Evolutionary conservation across 2,797 vertebrate genomes (phyloP).

Genomic region (Pogoniulus pusillus): DNA sequence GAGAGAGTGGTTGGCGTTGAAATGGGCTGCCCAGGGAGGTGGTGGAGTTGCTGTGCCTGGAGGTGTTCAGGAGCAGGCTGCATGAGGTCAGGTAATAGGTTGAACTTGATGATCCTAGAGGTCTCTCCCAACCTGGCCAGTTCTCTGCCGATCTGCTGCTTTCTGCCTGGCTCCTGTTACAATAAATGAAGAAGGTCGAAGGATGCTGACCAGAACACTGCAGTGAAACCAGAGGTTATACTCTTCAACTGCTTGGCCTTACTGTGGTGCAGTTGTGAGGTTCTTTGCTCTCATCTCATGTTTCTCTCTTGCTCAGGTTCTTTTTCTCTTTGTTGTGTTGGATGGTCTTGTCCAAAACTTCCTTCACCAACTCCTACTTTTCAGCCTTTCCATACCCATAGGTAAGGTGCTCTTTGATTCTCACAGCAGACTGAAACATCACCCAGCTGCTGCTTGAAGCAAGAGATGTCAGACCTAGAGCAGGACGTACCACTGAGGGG

Average conservation of each 20-base stretch:
- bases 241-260: neutral
- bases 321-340: neutral
- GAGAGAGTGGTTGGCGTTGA: too few species aligned
- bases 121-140: too few species aligned
- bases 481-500: neutral
- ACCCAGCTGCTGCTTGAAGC: neutral
- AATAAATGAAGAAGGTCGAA: neutral
- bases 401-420: neutral
- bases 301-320: neutral
- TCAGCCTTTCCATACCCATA: neutral
- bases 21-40: too few species aligned
- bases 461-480: neutral
- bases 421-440: neutral
- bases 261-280: neutral
- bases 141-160: neutral
- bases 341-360: neutral
- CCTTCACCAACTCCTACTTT: neutral
- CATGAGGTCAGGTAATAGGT: too few species aligned
- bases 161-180: neutral
- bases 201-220: neutral
- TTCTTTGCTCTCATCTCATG: neutral
- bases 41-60: too few species aligned
- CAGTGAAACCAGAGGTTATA: neutral
- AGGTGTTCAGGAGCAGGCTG: too few species aligned
- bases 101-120: too few species aligned